Conservation (phyloP, 2,888 invertebrate species). For the Lasioglossum marginatum region DNA sequence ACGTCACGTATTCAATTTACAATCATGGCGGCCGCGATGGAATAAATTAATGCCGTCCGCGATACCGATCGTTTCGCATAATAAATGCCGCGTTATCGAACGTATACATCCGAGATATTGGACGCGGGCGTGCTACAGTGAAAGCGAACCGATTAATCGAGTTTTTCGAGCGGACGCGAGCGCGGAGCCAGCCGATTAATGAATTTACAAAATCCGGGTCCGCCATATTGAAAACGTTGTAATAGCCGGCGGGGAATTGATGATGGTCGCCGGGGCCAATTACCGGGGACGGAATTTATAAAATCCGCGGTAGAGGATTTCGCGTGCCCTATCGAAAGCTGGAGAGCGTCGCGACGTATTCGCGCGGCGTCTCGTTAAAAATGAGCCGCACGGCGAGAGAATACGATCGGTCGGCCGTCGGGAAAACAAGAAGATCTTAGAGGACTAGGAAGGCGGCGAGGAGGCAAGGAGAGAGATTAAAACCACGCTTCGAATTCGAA, state of each 20-base stretch:
- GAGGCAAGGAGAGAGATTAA: slow-evolving; percentile 44
- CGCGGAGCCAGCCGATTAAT: slow-evolving; percentile 53
- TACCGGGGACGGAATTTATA: slow-evolving; percentile 20
- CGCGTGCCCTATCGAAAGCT: background rate
- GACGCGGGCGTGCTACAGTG: slow-evolving; percentile 29
- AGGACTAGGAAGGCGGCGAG: slow-evolving; percentile 39
- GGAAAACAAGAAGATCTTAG: background rate
- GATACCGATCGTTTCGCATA: slow-evolving; percentile 76
- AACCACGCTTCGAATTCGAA: slow-evolving; percentile 65
- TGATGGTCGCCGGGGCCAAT: slow-evolving; percentile 28
- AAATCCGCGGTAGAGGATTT: slow-evolving; percentile 20
- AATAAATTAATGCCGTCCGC: slow-evolving; percentile 81
- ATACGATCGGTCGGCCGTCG: background rate
- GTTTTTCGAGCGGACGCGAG: slow-evolving; percentile 47
- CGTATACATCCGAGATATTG: slow-evolving; percentile 70
- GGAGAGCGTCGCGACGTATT: background rate
- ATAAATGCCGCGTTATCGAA: slow-evolving; percentile 80
- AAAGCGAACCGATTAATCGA: slow-evolving; percentile 62
- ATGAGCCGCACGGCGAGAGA: slow-evolving; percentile 12
- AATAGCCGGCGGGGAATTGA: slow-evolving; percentile 27
- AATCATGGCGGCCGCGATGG: slow-evolving; percentile 74
- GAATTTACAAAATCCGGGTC: slow-evolving; percentile 55
- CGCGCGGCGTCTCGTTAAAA: slow-evolving; percentile 23
- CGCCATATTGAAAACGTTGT: slow-evolving; percentile 37
- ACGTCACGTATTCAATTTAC: slow-evolving; percentile 81